A percentile compares a stretch with the other conserved stretches of the same genome.
Evolutionary conservation across 2,888 invertebrate genomes (phyloP).

Genomic region (Aplocera efformata): DNA sequence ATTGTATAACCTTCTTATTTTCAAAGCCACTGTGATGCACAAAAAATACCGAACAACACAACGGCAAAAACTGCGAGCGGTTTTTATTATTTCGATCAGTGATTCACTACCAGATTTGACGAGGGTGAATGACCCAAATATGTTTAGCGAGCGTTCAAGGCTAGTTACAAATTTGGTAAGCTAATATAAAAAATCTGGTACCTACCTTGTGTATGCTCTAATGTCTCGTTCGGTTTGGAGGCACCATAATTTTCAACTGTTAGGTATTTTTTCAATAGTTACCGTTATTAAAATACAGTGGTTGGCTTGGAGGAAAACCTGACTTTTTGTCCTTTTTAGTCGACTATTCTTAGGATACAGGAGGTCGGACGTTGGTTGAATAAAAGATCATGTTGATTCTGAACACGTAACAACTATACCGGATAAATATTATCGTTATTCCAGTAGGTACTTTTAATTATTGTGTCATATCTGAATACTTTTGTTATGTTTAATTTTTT

Average conservation of each 20-base stretch:
- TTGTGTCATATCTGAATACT: too few relatives aligned
- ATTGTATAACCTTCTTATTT: conserved; percentile 61
- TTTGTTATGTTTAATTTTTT: too few relatives aligned
- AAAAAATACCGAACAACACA: conserved; percentile 65
- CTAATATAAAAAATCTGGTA: conserved; percentile 65
- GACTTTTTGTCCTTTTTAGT: conserved; percentile 4
- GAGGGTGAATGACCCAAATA: conserved; percentile 79
- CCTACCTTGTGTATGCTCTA: conserved; percentile 27
- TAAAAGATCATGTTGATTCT: conserved; percentile 29
- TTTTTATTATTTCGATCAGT: conserved; percentile 77
- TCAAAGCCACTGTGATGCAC: conserved; percentile 41
- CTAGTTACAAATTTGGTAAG: conserved; percentile 65
- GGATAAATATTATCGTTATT: conserved; percentile 10
- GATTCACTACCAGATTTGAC: conserved; percentile 78
- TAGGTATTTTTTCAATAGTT: conserved; percentile 47
- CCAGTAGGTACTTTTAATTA: too few relatives aligned
- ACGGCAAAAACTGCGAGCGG: conserved; percentile 74
- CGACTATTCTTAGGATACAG: conserved; percentile 17
- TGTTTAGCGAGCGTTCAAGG: conserved; percentile 76
- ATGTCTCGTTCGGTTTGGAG: conserved; percentile 32
- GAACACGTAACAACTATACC: conserved; percentile 13
- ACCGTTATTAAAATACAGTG: conserved; percentile 56
- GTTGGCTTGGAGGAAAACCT: conserved; percentile 8
- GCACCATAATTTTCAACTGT: conserved; percentile 45
- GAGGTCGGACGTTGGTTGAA: conserved; percentile 37